Percentiles rank a stretch among this genome's conserved stretches.
Evolutionary conservation across 2,113 vertebrate genomes (phyloP).

Genomic region (Nannospalax galili): DNA sequence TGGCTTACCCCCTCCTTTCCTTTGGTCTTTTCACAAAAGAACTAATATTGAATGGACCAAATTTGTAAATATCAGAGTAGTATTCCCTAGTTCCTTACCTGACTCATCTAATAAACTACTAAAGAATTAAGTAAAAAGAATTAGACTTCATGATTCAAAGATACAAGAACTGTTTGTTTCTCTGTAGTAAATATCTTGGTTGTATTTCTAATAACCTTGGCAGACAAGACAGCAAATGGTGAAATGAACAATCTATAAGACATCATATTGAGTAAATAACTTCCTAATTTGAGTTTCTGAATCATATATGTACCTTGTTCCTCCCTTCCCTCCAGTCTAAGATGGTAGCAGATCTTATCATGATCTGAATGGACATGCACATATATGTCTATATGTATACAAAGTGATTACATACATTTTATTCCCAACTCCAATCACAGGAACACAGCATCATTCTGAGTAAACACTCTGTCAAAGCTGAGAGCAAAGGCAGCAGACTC

Average conservation of each 20-base stretch:
- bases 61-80: neutral
- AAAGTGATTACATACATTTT: neutral
- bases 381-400: neutral
- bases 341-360: neutral
- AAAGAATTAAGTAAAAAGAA: slow-evolving; percentile 26
- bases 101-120: neutral
- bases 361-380: too few relatives aligned
- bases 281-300: neutral
- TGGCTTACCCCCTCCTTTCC: neutral
- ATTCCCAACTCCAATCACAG: neutral
- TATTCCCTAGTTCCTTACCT: neutral
- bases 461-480: neutral
- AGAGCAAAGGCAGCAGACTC: neutral
- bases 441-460: neutral
- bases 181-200: neutral
- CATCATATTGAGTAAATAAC: neutral
- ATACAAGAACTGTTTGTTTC: neutral
- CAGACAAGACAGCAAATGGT: neutral
- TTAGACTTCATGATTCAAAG: slow-evolving; percentile 6
- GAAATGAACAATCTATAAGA: neutral
- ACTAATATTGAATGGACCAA: neutral
- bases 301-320: neutral
- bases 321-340: neutral
- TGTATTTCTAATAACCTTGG: slow-evolving; percentile 23
- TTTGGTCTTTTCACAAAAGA: neutral